Conservation (phyloP, 1,140 invertebrate genomes). For the Protaetia brevitarsis region DNA sequence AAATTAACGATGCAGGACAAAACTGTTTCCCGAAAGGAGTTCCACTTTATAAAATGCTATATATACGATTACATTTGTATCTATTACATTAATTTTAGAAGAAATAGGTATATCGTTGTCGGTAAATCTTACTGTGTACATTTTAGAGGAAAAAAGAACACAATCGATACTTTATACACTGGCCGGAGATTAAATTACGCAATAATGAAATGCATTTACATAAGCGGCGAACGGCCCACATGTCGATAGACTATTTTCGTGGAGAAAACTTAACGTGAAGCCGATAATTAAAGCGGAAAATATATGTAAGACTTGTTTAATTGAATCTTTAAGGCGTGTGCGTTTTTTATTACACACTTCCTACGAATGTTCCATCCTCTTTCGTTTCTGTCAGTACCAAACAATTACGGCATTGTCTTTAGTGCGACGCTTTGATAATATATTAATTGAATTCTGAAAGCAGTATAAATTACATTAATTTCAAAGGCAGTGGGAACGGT, state of each 20-base stretch:
- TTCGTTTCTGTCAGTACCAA: background rate
- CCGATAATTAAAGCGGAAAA: slow-evolving; percentile 6
- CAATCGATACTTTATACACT: background rate
- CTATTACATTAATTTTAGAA: slow-evolving; percentile 6
- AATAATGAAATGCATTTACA: slow-evolving; percentile 9
- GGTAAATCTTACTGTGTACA: background rate
- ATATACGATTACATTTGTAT: background rate
- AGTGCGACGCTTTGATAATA: background rate
- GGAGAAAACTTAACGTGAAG: background rate
- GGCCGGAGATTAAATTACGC: background rate
- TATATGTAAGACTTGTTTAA: background rate
- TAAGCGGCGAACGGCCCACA: background rate
- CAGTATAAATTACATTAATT: background rate
- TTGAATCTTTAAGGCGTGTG: background rate
- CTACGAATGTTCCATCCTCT: background rate
- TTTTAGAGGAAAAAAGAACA: background rate
- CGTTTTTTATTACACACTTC: background rate
- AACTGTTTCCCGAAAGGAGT: background rate
- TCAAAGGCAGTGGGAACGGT: background rate
- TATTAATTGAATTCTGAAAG: background rate
- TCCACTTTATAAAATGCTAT: background rate
- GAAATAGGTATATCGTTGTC: background rate
- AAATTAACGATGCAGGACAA: background rate
- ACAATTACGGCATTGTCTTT: background rate
- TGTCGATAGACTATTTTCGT: background rate